Evolutionary conservation across 2,888 invertebrate species (phyloP), one percentile per base, ranked within the genome.

Genomic region (Hylaea fasciaria): DNA sequence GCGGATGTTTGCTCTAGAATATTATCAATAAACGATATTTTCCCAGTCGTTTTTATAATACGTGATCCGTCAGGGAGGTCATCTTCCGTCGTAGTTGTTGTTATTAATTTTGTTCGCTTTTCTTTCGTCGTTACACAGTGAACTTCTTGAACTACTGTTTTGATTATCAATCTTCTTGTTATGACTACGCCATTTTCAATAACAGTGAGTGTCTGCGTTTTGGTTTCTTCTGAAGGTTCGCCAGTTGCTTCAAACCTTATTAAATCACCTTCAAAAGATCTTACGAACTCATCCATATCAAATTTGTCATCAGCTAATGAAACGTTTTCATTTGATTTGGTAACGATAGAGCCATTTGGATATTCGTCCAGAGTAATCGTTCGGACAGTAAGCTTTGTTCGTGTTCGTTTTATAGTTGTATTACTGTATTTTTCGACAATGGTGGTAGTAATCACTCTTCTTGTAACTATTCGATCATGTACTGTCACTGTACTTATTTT

Each of bases 341-440:
- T 56, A 1, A 66, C 47, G 4, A 50, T 54, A 0, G 61, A 58
- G 0, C 63, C 61, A n/a, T 63, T 47, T 7, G 49, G 61, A 58
- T 63, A 62, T 44, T 57, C 37, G 29, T 63, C 51, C 39, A 44
- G 17, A 14, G n/a, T 47, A 2, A 28, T 39, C 11, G 55, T 60
- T 41, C 37, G 13, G 2, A 47, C 28, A 16, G 16, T 40, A 0
- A 44, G 14, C n/a, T 40, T 52, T 11, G 16, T 50, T 28, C 17
- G 14, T 41, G 44, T 56, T 16, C 2, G 52, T 47, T 58, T 60
- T 50, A 9, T 12, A 2, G 35, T 48, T 11, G 40, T 58, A 51
- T 53, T 56, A 7, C 11, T 28, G 12, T 55, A 60, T 0, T 51
- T 55, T 47, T 51, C 55, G 4, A 55, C 17, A 11, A 47, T 47